phyloP scores from a whole-genome alignment of 1,140 invertebrate species.

The Pseudomyrmex gracilis region DNA sequence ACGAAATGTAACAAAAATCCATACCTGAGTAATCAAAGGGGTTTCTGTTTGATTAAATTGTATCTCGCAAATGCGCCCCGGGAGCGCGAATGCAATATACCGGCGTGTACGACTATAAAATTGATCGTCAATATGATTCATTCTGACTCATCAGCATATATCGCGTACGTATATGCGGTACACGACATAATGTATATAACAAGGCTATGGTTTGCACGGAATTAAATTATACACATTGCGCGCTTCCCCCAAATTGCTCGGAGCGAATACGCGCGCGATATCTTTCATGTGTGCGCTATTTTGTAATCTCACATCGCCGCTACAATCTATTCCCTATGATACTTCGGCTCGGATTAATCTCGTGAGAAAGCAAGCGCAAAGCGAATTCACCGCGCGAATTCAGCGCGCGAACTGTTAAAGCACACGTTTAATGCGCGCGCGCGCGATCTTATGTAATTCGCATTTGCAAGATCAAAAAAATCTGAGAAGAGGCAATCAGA shows the following conservation, averaged over 20 bases:
- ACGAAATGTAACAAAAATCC: background rate
- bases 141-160: slow-evolving; percentile 58
- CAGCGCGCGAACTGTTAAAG: background rate
- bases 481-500: background rate
- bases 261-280: slow-evolving; percentile 21
- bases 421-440: no score
- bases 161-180: slow-evolving; percentile 48
- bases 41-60: background rate
- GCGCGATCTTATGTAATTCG: no score
- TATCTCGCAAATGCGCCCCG: background rate
- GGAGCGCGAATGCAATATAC: background rate
- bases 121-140: slow-evolving; percentile 62
- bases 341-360: slow-evolving; percentile 27
- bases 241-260: slow-evolving; percentile 56
- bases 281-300: slow-evolving; percentile 2
- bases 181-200: slow-evolving; percentile 59
- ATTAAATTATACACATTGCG: slow-evolving; percentile 62
- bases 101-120: slow-evolving; percentile 35
- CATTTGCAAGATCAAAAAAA: no score
- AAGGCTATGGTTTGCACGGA: slow-evolving; percentile 58
- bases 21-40: slow-evolving; percentile 13
- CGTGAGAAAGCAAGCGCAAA: slow-evolving; percentile 38
- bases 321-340: slow-evolving; percentile 41
- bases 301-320: slow-evolving; percentile 35
- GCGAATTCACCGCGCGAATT: slow-evolving; percentile 3